Conservation (phyloP, 2,113 vertebrate species). For the Dipodomys merriami region DNA sequence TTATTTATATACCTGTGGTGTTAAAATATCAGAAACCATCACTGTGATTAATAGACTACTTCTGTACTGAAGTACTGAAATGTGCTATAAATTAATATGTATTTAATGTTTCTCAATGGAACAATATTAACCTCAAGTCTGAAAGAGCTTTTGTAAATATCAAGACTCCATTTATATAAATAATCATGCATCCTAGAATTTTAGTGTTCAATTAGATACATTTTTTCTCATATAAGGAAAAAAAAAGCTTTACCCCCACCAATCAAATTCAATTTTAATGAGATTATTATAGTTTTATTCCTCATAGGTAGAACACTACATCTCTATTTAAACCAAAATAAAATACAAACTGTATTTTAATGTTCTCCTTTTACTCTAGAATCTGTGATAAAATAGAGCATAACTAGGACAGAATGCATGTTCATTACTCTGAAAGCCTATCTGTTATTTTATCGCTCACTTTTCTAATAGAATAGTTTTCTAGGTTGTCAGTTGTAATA, state of each 20-base stretch:
- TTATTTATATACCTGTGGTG: conserved; percentile 65
- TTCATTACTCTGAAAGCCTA: conserved; percentile 63
- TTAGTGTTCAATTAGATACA: conserved; percentile 67
- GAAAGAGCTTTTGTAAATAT: conserved; percentile 70
- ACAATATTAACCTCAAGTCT: conserved; percentile 59
- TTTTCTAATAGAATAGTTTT: conserved; percentile 53
- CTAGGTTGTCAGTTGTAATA: conserved; percentile 51
- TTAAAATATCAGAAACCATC: conserved; percentile 78
- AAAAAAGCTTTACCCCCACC: background rate
- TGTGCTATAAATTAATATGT: conserved; percentile 66
- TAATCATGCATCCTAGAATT: conserved; percentile 26
- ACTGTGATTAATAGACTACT: conserved; percentile 72
- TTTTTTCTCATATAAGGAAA: conserved; percentile 50
- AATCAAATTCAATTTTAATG: conserved; percentile 62
- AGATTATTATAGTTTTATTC: conserved; percentile 38
- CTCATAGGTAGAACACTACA: background rate
- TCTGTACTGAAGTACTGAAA: conserved; percentile 56
- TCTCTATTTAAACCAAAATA: conserved; percentile 53
- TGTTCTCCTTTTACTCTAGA: conserved; percentile 62
- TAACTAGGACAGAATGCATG: conserved; percentile 14
- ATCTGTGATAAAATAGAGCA: conserved; percentile 57
- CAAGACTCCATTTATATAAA: conserved; percentile 55
- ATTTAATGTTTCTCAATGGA: conserved; percentile 70
- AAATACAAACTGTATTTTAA: background rate
- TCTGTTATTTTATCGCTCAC: conserved; percentile 55